Conservation (phyloP, 2,113 vertebrate genomes). For the Sprattus sprattus region DNA sequence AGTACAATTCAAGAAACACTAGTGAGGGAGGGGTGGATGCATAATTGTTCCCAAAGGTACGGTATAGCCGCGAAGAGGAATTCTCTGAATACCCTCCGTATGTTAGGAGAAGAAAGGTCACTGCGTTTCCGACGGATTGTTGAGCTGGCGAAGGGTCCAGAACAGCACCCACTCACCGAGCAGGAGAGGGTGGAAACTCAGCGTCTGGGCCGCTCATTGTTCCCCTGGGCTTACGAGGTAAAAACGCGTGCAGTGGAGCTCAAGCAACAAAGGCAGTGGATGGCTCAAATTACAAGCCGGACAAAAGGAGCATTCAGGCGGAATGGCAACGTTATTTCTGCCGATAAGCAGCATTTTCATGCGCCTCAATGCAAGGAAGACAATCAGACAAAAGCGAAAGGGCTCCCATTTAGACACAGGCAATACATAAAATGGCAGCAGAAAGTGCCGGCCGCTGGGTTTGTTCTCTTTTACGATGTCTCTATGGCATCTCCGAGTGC, state of each 20-base stretch:
- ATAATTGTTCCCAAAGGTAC: constrained; percentile 42
- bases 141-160: neutral
- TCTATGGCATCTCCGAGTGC: neutral
- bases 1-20: neutral
- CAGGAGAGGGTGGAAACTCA: neutral
- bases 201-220: constrained; percentile 12
- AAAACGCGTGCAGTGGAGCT: constrained; percentile 4
- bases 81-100: constrained; percentile 16
- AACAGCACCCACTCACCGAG: neutral
- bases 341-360: constrained; percentile 29
- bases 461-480: neutral
- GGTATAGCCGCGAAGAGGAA: constrained; percentile 29
- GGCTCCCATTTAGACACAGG: constrained; percentile 6
- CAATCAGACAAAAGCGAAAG: constrained; percentile 7
- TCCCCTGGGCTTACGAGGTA: constrained; percentile 26
- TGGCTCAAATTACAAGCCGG: constrained; percentile 26
- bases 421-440: neutral
- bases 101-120: constrained; percentile 43
- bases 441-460: neutral
- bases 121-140: constrained; percentile 22
- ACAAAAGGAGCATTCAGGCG: constrained; percentile 28
- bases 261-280: constrained; percentile 28
- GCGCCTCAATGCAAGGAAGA: constrained; percentile 4
- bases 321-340: constrained; percentile 33
- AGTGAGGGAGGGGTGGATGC: constrained; percentile 4